Base-by-base conservation (phyloP, 2,888 invertebrate species). In the Macrostomum cliftonense region DNA sequence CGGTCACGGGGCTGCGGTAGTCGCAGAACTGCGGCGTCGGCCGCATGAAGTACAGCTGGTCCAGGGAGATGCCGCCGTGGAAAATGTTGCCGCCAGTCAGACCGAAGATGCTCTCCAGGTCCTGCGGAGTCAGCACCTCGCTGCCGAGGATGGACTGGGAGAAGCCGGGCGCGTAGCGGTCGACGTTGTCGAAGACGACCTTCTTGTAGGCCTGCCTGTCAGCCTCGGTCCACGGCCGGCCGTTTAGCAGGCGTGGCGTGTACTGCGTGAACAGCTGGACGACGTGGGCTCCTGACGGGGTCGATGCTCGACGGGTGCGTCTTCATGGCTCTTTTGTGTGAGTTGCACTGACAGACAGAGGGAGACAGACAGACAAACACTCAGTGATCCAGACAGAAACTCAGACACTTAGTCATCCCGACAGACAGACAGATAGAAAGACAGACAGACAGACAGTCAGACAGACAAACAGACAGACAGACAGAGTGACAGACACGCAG, bases 51-150 rank as follows among this genome's bases (percentile, higher is more conserved):
- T 73, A 75, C 45, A 76, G 61, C 59, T 76, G 76, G 56, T 75
- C 73, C 51, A 75, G 61, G 7, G 71, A 67, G 71, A 76, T 72
- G 12, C 74, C 61, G 14, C 76, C 76, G 58, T 76, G 76, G 62
- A 76, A 76, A 39, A 76, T 76, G 59, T 76, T 76, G 55, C 76
- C 76, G 54, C 75, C 76, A 36, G 76, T 76, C 1, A 76, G 63
- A n/a, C 74, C 74, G 63, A 76, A 76, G 14, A 70, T 71, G 42
- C 62, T 56, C 58, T 76, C 75, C 47, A 76, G 61, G 55, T 75
- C 75, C 7, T 71, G 72, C 12, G 76, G 76, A 4, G 74, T 66
- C 17, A 76, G 63, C 13, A 75, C 69, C 56, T 76, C 76, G 50
- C 71, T 64, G 1, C 75, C 76, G 37, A 76, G 61, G 19, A 76